phyloP scores from a whole-genome alignment of 2,888 invertebrate genomes.

The Xestia xanthographa region DNA sequence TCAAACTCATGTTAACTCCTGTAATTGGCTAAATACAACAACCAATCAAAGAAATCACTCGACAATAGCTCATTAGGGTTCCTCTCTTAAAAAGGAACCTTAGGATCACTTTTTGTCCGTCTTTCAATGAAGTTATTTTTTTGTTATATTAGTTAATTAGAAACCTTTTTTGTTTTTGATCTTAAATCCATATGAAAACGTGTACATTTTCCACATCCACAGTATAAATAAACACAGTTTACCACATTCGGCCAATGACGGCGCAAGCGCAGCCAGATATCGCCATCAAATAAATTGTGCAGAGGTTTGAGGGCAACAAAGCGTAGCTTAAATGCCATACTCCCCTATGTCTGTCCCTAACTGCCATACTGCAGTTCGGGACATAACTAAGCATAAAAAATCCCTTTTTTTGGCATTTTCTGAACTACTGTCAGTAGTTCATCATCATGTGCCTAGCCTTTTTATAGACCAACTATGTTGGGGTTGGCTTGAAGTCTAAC shows the following conservation, averaged over 20 bases:
- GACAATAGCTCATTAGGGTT: neutral
- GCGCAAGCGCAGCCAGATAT: no score
- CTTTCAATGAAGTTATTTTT: neutral
- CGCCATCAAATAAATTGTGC: no score
- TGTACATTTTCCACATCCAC: slow-evolving; percentile 12
- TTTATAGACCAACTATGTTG: no score
- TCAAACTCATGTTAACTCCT: slow-evolving; percentile 34
- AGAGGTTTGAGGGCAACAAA: no score
- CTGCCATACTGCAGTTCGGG: neutral
- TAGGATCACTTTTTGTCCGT: neutral
- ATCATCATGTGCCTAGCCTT: no score
- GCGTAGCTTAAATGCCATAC: neutral
- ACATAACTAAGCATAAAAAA: neutral
- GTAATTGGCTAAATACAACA: neutral
- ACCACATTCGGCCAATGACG: neutral
- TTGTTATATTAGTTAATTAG: neutral
- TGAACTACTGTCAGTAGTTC: neutral
- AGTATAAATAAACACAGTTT: neutral
- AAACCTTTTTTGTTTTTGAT: neutral
- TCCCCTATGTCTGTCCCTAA: no score
- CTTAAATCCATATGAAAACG: slow-evolving; percentile 2
- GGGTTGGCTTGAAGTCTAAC: no score
- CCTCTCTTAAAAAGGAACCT: neutral
- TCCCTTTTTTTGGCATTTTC: neutral
- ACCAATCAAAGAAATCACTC: neutral